A percentile compares a stretch with the other conserved stretches of the same genome.
Evolutionary conservation across 1,140 invertebrate species (phyloP).

Genomic region (Lethocerus indicus): DNA sequence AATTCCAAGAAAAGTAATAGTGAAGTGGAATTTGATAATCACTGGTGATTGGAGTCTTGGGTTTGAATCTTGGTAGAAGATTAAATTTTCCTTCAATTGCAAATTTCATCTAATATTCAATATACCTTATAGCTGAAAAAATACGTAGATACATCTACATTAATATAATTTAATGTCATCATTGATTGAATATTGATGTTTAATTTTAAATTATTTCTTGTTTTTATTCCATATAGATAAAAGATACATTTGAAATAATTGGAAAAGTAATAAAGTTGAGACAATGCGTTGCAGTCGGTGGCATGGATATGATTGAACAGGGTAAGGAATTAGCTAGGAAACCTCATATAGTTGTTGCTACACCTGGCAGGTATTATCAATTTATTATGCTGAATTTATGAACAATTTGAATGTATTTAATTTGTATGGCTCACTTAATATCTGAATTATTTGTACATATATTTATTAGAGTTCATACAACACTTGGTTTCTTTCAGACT

Average conservation of each 20-base stretch:
- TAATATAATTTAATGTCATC: too few relatives aligned
- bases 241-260: constrained; percentile 79
- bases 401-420: not conserved
- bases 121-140: too few relatives aligned
- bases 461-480: not conserved
- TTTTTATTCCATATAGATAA: too few relatives aligned
- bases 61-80: too few relatives aligned
- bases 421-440: not conserved
- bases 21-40: too few relatives aligned
- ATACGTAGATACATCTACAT: too few relatives aligned
- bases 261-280: constrained; percentile 72
- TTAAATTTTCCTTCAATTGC: too few relatives aligned
- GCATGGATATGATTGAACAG: constrained; percentile 84
- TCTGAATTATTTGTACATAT: not conserved
- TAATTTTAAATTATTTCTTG: constrained; percentile 20
- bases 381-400: too few relatives aligned
- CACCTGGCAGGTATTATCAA: constrained; percentile 80
- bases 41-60: too few relatives aligned
- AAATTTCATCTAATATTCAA: too few relatives aligned
- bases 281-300: constrained; percentile 73
- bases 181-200: constrained; percentile 4
- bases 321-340: constrained; percentile 66
- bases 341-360: constrained; percentile 89
- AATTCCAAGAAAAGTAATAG: too few relatives aligned
- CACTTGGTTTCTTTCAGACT: not conserved